Base-by-base conservation (phyloP, 2,797 vertebrate genomes). In the Amblyraja radiata region DNA sequence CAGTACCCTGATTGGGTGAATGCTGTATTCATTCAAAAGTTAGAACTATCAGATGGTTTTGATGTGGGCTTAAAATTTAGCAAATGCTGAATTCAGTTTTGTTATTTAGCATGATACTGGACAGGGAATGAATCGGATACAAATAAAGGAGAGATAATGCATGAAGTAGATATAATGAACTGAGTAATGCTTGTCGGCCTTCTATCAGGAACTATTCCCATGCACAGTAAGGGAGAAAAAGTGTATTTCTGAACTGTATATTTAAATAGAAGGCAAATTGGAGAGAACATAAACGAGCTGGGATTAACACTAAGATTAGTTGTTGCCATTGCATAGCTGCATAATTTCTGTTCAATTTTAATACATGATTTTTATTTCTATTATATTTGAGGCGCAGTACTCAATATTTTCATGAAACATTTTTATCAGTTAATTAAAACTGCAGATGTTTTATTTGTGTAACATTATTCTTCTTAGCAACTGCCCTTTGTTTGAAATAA, bases 1-100 rank as follows among this genome's bases (percentile, higher is more conserved):
- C 94, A 90, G 2, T 1, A 23, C 94, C 94, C 61, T 93, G 95
- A 97, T 97, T 98, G 97, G 97, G 95, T 94, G 94, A 94, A 93
- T 65, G 91, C 93, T 23, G 93, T 96, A 96, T 97, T 96, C 93
- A 46, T 95, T 97, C 95, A 93, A 94, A 74, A 96, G 95, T 97
- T 96, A 96, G 95, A 96, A 95, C 0, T 94, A 93, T 93, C 74
- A 93, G 93, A 73, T 94, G 94, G 93, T 94, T 95, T 94, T 94
- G 95, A 96, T 96, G 97, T 96, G 96, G 94, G 39, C 71, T 76
- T 92, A 74, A 76, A 54, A 39, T 74, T 92, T 39, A 76, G 90
- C 68, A 54, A 76, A 46, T 92, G 90, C 68, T 39, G 39, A 92
- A 71, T 73, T 76, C 68, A 74, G 73, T 39, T 71, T 92, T 36